Evolutionary conservation across 2,797 vertebrate species (phyloP), one percentile per base, ranked within the genome.

Genomic region (Spea hammondii): DNA sequence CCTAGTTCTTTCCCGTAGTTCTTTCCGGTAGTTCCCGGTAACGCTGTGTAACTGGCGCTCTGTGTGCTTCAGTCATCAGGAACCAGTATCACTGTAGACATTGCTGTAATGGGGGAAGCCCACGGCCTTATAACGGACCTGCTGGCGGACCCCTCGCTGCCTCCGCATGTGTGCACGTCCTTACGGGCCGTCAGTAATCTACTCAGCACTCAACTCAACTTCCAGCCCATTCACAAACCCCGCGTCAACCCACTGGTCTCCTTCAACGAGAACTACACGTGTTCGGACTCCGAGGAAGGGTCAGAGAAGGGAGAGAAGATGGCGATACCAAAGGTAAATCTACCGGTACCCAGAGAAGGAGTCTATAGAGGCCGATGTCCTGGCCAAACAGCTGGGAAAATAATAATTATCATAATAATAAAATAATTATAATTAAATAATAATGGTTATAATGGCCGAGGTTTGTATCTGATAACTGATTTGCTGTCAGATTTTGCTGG

Each of bases 111-210:
- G 97, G 97, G 97, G 3, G 97, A 99, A 84, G 97, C 97, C 4
- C 97, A 98, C 0, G 97, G 97, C 54, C 90, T 99, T 86, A 99
- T 99, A 80, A 96, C 97, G 0, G 97, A 99, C 85, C 94, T 99
- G 62, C 89, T 99, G 83, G 97, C 97, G 0, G 97, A 99, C 84
- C 94, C 97, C 4, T 96, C 94, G 0, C 89, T 99, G 85, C 96
- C 97, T 5, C 93, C 96, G 0, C 97, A 96, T 0, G 97, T 97
- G 83, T 97, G 96, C 89, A 97, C 93, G 0, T 98, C 97, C 0
- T 87, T 99, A 85, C 92, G 96, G 87, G 96, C 97, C 0, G 97
- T 99, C 80, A 99, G 97, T 90, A 97, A 95, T 87, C 93, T 99
- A 83, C 96, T 99, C 46, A 96, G 93, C 85, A 96, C 97, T 0